Evolutionary conservation across 2,113 vertebrate genomes (phyloP).

Genomic region (Laterallus jamaicensis): DNA sequence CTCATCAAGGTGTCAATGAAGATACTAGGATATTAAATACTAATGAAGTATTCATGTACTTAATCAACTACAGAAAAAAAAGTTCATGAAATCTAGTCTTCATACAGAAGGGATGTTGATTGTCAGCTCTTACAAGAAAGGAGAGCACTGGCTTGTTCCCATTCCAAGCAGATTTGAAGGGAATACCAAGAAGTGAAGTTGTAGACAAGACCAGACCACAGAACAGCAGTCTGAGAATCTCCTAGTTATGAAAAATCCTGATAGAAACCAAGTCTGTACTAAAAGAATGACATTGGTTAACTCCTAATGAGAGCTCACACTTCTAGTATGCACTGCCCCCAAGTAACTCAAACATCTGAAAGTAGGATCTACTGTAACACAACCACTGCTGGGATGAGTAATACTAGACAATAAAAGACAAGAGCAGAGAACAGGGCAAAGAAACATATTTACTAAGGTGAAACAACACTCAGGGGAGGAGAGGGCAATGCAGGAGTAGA

Average conservation of each 20-base stretch:
- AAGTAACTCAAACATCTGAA: not conserved
- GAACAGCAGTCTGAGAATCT: not conserved
- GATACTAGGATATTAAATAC: not conserved
- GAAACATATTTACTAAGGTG: not conserved
- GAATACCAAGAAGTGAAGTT: constrained; percentile 23
- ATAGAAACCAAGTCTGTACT: not conserved
- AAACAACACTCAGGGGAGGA: not conserved
- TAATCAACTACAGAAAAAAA: not conserved
- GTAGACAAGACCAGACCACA: not conserved
- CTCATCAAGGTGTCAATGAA: too few relatives aligned
- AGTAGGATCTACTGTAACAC: not conserved
- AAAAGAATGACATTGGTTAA: not conserved
- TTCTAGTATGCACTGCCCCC: not conserved
- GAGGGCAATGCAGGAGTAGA: not conserved
- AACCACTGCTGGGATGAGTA: not conserved
- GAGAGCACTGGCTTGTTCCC: not conserved
- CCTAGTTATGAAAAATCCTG: not conserved
- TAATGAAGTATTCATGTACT: not conserved
- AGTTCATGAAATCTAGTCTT: not conserved
- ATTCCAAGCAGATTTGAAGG: constrained; percentile 24
- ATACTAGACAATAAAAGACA: not conserved
- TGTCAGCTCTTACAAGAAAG: not conserved
- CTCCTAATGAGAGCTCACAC: not conserved
- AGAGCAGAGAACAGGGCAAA: not conserved
- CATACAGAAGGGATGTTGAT: not conserved